Base-by-base conservation (phyloP, 2,113 vertebrate genomes). In the Onychostoma macrolepis region DNA sequence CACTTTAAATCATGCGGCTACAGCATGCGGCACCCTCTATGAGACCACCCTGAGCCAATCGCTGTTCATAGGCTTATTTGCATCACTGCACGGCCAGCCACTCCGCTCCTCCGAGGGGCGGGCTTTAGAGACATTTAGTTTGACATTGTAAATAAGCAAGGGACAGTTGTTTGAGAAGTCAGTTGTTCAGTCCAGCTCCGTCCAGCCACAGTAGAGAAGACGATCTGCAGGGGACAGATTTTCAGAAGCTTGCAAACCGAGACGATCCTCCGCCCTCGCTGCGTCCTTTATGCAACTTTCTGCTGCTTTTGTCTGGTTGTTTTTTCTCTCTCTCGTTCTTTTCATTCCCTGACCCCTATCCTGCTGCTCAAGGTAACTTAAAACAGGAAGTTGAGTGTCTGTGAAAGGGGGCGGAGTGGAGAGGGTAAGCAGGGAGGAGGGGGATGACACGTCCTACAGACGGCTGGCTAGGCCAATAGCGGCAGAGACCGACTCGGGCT, bases 361-460 rank as follows among this genome's bases (percentile, higher is more conserved):
- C 95, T 97, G 96, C 96, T 96, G 96, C 97, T 99, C 98, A 99
- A 99, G 98, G 98, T 99, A 99, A 99, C 98, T 99, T 96, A 96
- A 96, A 99, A 95, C 97, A 97, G 98, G 98, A 99, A 99, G 97
- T 97, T 95, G 93, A 93, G 93, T 94, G 92, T 94, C 91, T 89
- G 95, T 96, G 90, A 93, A 94, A 93, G 91, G 93, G 92, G 94
- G 94, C 86, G 91, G 91, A 93, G 91, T 87, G 13, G 87, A 90
- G 90, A 89, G 92, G 92, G 84, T 86, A 76, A 75, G 82, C 88
- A 76, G 65, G 88, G 85, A 50, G 80, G 88, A 87, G 36, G 85
- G 89, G 89, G 53, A 88, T 91, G 88, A 90, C 88, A 75, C 58
- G 45, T 84, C 86, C 90, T 92, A 93, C 26, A 88, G 93, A 90